Percentiles rank a stretch among this genome's conserved stretches.
These are phyloP conservation scores for Tetropium fuscum DNA, from an alignment of 2,888 invertebrate species.

Conservation along the genomic window DNA sequence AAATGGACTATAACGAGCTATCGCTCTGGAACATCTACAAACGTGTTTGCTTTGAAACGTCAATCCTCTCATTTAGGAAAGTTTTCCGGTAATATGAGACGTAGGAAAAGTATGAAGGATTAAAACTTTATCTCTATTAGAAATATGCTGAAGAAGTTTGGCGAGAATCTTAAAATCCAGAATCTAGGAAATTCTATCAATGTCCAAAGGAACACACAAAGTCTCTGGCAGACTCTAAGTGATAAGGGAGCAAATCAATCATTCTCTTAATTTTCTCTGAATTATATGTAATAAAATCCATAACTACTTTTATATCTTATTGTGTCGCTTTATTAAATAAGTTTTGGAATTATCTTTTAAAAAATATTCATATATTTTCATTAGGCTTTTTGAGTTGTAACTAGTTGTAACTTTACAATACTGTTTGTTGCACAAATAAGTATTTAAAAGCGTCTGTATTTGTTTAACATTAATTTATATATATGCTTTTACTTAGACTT, in stretches of 20 bases:
- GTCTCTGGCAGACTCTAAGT: neutral
- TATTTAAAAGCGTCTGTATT: too few species aligned
- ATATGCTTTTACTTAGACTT: too few species aligned
- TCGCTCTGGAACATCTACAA: neutral
- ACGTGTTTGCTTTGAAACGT: conserved; percentile 3
- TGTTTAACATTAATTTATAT: too few species aligned
- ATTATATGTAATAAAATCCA: too few species aligned
- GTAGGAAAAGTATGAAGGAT: neutral
- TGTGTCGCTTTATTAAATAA: too few species aligned
- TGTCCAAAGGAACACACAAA: neutral
- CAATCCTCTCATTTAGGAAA: neutral
- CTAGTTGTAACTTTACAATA: too few species aligned
- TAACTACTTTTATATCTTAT: too few species aligned
- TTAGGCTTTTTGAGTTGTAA: too few species aligned
- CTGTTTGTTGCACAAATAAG: too few species aligned
- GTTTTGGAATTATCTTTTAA: too few species aligned
- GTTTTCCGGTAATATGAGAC: neutral
- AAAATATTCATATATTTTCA: too few species aligned
- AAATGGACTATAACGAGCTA: neutral
- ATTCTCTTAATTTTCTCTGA: too few species aligned
- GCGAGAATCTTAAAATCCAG: neutral
- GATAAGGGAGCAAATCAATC: neutral
- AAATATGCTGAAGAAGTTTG: conserved; percentile 4
- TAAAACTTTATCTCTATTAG: conserved; percentile 7
- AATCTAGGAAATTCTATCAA: neutral